A percentile compares a stretch with the other conserved stretches of the same genome.
These are phyloP conservation scores for Nymphalis urticae DNA, from an alignment of 2,888 invertebrate genomes.

Conservation along the genomic window DNA sequence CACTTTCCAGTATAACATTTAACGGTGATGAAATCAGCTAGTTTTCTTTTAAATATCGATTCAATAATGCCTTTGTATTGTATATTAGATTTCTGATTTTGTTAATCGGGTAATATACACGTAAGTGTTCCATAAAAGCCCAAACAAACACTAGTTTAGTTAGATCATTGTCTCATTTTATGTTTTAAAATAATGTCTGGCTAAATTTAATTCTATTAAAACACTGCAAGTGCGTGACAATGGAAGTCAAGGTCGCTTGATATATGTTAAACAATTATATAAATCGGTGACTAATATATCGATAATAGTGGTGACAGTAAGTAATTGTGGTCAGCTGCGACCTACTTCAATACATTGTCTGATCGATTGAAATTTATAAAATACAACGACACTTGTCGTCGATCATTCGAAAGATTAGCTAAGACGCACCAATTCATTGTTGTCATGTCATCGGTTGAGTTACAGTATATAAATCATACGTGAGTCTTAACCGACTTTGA, in stretches of 20 bases:
- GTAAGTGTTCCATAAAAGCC: neutral
- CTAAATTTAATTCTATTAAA: neutral
- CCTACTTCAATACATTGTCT: conserved; percentile 31
- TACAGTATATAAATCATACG: too few relatives aligned
- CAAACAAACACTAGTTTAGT: neutral
- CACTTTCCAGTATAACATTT: too few relatives aligned
- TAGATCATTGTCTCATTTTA: neutral
- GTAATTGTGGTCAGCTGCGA: conserved; percentile 61
- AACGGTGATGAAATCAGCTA: too few relatives aligned
- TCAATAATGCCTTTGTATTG: too few relatives aligned
- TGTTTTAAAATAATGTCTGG: neutral
- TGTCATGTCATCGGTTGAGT: too few relatives aligned
- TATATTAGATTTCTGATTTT: too few relatives aligned
- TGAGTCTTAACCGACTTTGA: too few relatives aligned
- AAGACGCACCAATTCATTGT: neutral
- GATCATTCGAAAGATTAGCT: neutral
- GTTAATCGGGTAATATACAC: too few relatives aligned
- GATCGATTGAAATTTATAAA: conserved; percentile 1
- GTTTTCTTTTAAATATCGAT: too few relatives aligned
- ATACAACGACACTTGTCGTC: neutral
- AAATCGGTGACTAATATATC: conserved; percentile 15
- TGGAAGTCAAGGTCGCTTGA: conserved; percentile 1
- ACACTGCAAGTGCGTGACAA: neutral
- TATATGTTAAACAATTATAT: neutral
- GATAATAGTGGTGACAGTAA: conserved; percentile 39